Percentiles rank a stretch among this genome's conserved stretches.
These are phyloP conservation scores for Phymanthus crucifer DNA, from an alignment of 92 coral and sea anemone species.

Conservation along the genomic window DNA sequence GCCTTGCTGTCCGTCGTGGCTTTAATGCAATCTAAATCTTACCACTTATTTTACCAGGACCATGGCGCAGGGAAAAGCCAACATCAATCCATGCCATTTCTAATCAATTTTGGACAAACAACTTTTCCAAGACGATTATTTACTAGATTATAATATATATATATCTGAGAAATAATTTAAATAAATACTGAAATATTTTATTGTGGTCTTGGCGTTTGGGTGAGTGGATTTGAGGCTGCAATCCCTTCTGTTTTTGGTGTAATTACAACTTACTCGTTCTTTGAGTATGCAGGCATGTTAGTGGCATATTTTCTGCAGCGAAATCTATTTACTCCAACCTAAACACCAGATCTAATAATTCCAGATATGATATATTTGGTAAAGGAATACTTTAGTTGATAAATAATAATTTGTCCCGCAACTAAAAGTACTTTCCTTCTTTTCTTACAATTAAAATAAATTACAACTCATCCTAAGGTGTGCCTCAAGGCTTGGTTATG, in stretches of 20 bases:
- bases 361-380: no score
- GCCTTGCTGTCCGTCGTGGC: no score
- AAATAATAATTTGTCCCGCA: not conserved
- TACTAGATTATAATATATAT: not conserved
- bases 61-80: no score
- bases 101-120: not conserved
- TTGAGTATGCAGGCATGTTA: not conserved
- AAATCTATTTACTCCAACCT: not conserved
- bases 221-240: not conserved
- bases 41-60: no score
- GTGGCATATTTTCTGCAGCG: not conserved
- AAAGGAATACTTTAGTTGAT: not conserved
- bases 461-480: constrained; percentile 19
- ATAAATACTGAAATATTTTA: not conserved
- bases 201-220: no score
- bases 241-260: no score
- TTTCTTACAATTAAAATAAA: constrained; percentile 1
- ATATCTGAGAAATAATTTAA: not conserved
- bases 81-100: no score
- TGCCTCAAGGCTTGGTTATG: constrained; percentile 43
- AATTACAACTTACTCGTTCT: not conserved
- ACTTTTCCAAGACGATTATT: not conserved
- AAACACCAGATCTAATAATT: not conserved
- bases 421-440: not conserved
- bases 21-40: no score